Conservation (phyloP, 1,140 invertebrate species). For the Doryteuthis pealeii region DNA sequence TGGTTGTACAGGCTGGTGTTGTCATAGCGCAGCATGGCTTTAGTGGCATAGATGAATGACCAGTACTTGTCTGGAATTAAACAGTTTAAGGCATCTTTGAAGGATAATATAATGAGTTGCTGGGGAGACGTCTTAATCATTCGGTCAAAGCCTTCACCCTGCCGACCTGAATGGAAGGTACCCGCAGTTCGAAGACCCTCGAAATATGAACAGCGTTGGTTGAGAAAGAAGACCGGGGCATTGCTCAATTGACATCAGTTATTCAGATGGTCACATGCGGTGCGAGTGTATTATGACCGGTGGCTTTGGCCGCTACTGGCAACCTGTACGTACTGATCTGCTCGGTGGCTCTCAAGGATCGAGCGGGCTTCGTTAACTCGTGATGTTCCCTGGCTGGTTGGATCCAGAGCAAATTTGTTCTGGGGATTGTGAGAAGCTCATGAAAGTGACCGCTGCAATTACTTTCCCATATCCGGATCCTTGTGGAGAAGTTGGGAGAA, state of each 20-base stretch:
- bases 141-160: conserved; percentile 84
- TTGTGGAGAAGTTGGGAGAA: conserved; percentile 80
- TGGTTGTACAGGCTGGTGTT: conserved; percentile 83
- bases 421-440: conserved; percentile 75
- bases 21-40: conserved; percentile 78
- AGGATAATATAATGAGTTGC: conserved; percentile 86
- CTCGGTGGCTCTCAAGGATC: conserved; percentile 77
- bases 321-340: conserved; percentile 78
- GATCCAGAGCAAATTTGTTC: conserved; percentile 86
- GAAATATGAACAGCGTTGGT: conserved; percentile 38
- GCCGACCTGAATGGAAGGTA: conserved; percentile 73
- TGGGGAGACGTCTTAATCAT: conserved; percentile 86
- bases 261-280: conserved; percentile 74
- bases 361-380: conserved; percentile 77
- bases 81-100: conserved; percentile 89
- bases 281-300: conserved; percentile 70
- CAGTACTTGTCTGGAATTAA: conserved; percentile 85
- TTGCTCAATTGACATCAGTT: conserved; percentile 73
- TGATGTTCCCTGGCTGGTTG: conserved; percentile 86
- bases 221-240: conserved; percentile 39
- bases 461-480: conserved; percentile 81
- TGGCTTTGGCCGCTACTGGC: conserved; percentile 77
- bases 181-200: conserved; percentile 72
- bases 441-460: conserved; percentile 83
- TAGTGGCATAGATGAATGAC: conserved; percentile 86